Evolutionary conservation across 1,140 invertebrate species (phyloP).

Genomic region (Stenopsyche tienmushanensis): DNA sequence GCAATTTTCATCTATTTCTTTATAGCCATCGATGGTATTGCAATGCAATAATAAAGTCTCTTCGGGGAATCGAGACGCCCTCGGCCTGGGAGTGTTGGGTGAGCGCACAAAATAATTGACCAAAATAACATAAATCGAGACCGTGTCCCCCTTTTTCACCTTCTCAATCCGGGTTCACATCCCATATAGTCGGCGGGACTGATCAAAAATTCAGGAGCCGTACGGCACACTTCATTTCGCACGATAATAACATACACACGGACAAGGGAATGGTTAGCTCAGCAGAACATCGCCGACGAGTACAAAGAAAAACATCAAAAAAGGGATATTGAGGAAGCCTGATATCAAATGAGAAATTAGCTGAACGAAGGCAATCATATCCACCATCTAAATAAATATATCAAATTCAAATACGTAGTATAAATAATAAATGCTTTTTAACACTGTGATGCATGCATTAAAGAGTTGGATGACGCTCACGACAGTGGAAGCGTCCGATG

Average conservation of each 20-base stretch:
- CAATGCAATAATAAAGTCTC: conserved; percentile 30
- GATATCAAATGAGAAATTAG: too few relatives aligned
- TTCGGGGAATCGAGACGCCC: conserved; percentile 25
- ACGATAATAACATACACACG: conserved; percentile 29
- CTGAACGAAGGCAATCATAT: too few relatives aligned
- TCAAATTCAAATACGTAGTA: too few relatives aligned
- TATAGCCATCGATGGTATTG: conserved; percentile 28
- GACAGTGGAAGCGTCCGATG: too few relatives aligned
- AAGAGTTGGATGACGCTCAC: too few relatives aligned
- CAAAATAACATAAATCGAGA: conserved; percentile 35
- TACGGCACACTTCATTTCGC: conserved; percentile 34
- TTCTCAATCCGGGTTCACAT: background rate
- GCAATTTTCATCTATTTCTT: conserved; percentile 33
- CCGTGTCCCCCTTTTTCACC: background rate
- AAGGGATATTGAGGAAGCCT: too few relatives aligned
- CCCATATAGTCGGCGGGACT: background rate
- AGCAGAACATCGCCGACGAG: conserved; percentile 17
- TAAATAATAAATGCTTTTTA: too few relatives aligned
- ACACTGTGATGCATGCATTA: too few relatives aligned
- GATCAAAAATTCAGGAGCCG: conserved; percentile 33
- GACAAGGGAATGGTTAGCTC: conserved; percentile 26
- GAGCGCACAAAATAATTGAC: conserved; percentile 31
- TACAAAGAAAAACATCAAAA: too few relatives aligned
- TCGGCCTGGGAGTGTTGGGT: background rate
- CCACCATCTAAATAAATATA: too few relatives aligned